Base-by-base conservation (phyloP, 2,888 invertebrate genomes). In the Papilio gigon region DNA sequence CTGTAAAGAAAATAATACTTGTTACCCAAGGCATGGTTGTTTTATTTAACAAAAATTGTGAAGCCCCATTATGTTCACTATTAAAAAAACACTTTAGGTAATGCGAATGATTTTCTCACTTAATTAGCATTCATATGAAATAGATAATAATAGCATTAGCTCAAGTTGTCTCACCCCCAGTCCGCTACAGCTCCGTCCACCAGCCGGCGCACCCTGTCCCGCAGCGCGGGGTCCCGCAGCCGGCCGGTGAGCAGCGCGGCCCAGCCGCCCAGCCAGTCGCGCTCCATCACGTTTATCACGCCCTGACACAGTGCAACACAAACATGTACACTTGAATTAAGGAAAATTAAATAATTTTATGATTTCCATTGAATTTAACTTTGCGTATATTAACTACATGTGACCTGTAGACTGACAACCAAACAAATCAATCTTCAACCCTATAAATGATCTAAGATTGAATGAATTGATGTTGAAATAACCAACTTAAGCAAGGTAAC, bases 211-310 rank as follows among this genome's bases (percentile, higher is more conserved):
- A 95, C 78, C 65, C 83, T 87, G 6, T 88, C 80, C 61, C 91
- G 90, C 25, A 93, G 73, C 3, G 74, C 72, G 5, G 84, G 71
- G 73, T 94, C 93, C 14, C 87, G 68, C 35, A 93, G 87, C 77
- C 93, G 94, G 3, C 95, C 95, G 5, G 94, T 88, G 14, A 95
- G 88, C 61, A 95, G 84, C 74, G 94, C 85, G 71, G 93, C 91
- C 94, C 94, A 95, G 30, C 94, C 94, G 50, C 93, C 93, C 0
- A 95, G 84, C 94, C 95, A 95, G 37, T 93, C 87, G 14, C 89
- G 87, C 74, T 94, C 94, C 81, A 95, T 92, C 64, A 93, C 92
- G 56, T 90, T 89, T 30, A 95, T 89, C 6, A 94, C 91, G 75
- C 87, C 89, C 95, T 95, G 81, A 4, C 74, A 85, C 37, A 2